Evolutionary conservation across 2,113 vertebrate genomes (phyloP).

Genomic region (Antechinus stuartii): DNA sequence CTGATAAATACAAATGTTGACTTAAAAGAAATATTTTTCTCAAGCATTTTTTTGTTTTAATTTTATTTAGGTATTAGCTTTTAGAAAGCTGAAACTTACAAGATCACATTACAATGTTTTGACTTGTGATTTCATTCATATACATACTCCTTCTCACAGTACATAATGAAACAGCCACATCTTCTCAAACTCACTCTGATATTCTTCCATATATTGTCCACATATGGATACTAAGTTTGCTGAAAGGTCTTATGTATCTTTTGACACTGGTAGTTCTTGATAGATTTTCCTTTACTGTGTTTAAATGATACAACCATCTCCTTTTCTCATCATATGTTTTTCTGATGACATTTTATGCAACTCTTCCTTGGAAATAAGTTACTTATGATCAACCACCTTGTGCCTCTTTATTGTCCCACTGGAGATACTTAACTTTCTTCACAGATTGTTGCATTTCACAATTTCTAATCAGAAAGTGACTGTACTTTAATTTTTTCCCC

Average conservation of each 20-base stretch:
- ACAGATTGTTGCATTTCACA: neutral
- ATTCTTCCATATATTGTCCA: neutral
- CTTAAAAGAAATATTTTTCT: too few relatives aligned
- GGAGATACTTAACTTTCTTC: neutral
- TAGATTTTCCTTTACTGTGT: neutral
- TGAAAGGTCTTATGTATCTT: neutral
- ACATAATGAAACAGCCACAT: too few relatives aligned
- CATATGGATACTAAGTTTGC: neutral
- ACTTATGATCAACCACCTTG: neutral
- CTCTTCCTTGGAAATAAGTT: neutral
- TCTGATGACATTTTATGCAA: neutral
- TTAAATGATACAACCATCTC: neutral
- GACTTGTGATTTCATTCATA: too few relatives aligned
- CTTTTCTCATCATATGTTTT: neutral
- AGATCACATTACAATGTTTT: too few relatives aligned
- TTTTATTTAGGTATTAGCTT: too few relatives aligned
- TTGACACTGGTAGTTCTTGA: neutral
- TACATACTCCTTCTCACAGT: too few relatives aligned
- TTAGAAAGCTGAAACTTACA: too few relatives aligned
- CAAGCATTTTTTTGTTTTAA: too few relatives aligned
- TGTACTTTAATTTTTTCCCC: neutral
- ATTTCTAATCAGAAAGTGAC: neutral
- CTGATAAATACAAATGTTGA: too few relatives aligned
- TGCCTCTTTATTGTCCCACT: neutral
- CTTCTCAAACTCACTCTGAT: neutral